phyloP scores from a whole-genome alignment of 2,888 invertebrate species.

The Platycnemis pennipes region DNA sequence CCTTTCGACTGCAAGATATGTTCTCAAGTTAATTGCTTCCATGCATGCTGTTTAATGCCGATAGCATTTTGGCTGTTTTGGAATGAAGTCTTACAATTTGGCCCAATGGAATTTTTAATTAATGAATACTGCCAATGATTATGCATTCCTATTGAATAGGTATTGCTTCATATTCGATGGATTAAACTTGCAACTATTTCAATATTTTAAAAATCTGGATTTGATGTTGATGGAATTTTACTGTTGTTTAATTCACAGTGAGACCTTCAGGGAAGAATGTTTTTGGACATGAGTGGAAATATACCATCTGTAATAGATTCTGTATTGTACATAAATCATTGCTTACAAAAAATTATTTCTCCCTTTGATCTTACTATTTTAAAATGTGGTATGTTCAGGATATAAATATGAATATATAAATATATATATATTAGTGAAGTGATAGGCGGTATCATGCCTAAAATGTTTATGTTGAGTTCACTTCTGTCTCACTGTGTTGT shows the following conservation, averaged over 20 bases:
- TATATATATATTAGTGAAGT: constrained; percentile 51
- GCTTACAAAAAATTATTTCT: constrained; percentile 36
- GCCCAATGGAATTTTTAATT: constrained; percentile 29
- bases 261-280: constrained; percentile 20
- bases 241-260: constrained; percentile 45
- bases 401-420: constrained; percentile 33
- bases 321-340: constrained; percentile 59
- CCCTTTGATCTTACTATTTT: constrained; percentile 42
- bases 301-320: constrained; percentile 24
- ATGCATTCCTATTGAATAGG: constrained; percentile 67
- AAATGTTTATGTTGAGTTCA: constrained; percentile 53
- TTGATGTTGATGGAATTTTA: constrained; percentile 52
- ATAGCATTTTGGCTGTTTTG: constrained; percentile 59
- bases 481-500: constrained; percentile 43
- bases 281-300: constrained; percentile 40
- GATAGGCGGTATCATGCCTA: constrained; percentile 54
- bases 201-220: constrained; percentile 49
- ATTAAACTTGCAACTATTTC: constrained; percentile 44
- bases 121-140: constrained; percentile 51
- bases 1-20: constrained; percentile 48
- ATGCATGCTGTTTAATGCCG: constrained; percentile 58
- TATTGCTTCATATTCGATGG: constrained; percentile 42
- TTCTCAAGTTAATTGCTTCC: constrained; percentile 44
- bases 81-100: constrained; percentile 37
- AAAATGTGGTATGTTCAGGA: constrained; percentile 57